A percentile compares a stretch with the other conserved stretches of the same genome.
phyloP scores from a whole-genome alignment of 2,113 vertebrate genomes.

The Helogale parvula region DNA sequence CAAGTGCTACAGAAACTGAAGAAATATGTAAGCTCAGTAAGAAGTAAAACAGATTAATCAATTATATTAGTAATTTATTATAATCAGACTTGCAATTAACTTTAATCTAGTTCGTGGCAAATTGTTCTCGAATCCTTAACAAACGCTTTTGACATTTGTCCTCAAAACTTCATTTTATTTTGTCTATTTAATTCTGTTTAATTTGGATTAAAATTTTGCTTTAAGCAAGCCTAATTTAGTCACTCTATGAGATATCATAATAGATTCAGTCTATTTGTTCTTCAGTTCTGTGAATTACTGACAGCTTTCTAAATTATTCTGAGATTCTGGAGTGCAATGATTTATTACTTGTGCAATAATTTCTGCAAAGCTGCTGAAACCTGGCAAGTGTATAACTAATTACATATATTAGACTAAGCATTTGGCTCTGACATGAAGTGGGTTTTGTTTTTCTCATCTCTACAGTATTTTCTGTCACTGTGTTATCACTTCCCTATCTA shows the following conservation, averaged over 20 bases:
- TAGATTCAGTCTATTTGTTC: constrained; percentile 22
- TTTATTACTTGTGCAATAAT: constrained; percentile 44
- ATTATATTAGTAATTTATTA: neutral
- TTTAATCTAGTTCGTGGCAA: constrained; percentile 30
- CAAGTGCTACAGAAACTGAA: neutral
- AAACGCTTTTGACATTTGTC: neutral
- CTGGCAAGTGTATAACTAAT: constrained; percentile 39
- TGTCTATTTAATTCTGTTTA: constrained; percentile 26
- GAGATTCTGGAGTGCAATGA: constrained; percentile 37
- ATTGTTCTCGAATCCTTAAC: neutral
- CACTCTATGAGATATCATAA: neutral
- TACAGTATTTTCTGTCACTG: neutral
- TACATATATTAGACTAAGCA: constrained; percentile 7
- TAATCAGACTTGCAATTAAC: constrained; percentile 14
- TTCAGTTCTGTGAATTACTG: constrained; percentile 18
- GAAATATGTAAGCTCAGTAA: constrained; percentile 1
- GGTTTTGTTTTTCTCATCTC: constrained; percentile 38
- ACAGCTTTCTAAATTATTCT: constrained; percentile 56
- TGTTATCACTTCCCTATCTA: neutral
- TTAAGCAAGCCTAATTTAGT: constrained; percentile 7
- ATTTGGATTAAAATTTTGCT: constrained; percentile 29
- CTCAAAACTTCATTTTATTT: constrained; percentile 5
- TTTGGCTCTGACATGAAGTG: constrained; percentile 14
- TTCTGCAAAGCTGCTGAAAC: constrained; percentile 44
- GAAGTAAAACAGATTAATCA: neutral